Evolutionary conservation across 1,140 invertebrate species (phyloP), one percentile per base, ranked within the genome.

Genomic region (Pseudoatta argentina): DNA sequence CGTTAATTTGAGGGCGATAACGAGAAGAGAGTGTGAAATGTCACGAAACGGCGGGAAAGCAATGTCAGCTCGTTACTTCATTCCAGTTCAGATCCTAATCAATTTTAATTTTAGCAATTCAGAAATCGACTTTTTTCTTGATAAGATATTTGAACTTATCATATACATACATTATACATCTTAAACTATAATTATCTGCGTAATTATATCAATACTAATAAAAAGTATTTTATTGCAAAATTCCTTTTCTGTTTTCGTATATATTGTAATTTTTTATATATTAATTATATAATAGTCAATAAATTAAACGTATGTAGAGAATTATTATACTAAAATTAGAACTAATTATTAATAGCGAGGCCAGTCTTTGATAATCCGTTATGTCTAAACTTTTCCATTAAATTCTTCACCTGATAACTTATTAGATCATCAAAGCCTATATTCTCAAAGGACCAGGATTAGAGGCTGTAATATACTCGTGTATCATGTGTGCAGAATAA

Each of bases 1-100:
- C 64, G 64, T 88, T 88, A 88, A 88, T 85, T 69, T 34, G 63
- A 73, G 63, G 21, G 12, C 27, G 21, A 5, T 18, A 44, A 44
- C 39, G 39, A 44, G 39, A 30, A 34, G 51, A 16, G 8, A 71
- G 7, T 8, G 18, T n/a, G 7, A 27, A 72, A 53, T n/a, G 12
- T 1, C 61, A 61, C 48, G 27, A 18, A 75, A 57, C 18, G 27
- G 0, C 48, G 16, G 16, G 14, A 12, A 69, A 53, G 53, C 63
- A 24, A 59, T 71, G 51, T n/a, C 34, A 39, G 3, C 5, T 27
- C 6, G 21, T 75, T 75, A 57, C 3, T 4, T n/a, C 8, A 8
- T 44, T 55, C 2, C n/a, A 10, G 1, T 51, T 7, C 18, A 44
- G 8, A 44, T 44, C 39, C 12, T 44, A 44, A 44, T 44, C 18